Base-by-base conservation (phyloP, 2,888 invertebrate species). In the Drosophila birchii region DNA sequence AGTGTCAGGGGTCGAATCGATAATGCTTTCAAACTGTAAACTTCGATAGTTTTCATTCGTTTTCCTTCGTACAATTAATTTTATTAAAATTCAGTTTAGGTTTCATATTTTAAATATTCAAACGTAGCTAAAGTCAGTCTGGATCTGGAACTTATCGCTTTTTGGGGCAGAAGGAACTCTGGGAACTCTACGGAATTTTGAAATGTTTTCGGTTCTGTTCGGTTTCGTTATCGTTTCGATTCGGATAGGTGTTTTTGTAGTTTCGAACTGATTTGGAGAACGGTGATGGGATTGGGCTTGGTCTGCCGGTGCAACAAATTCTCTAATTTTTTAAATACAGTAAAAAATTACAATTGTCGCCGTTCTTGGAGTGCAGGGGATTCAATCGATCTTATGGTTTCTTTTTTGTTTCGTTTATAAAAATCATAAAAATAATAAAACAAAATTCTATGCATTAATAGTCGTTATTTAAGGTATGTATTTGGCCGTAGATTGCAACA, bases 401-500 rank as follows among this genome's bases (percentile, higher is more conserved):
- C 26, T 11, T 29, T 47, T 47, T 29, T 51, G 57, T 63, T 66
- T 75, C 59, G 56, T 61, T 73, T 77, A 57, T 72, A 75, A 75
- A 75, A 75, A 75, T 75, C 55, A 72, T 72, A 75, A 72, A 72
- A 66, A 75, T 71, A 47, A 71, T 78, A 75, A 70, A 72, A 63
- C 71, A 78, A 78, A 80, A 76, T 75, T 86, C 86, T 88, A 83
- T 83, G 86, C 85, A 84, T 84, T 79, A 86, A 82, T 82, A 82
- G 75, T 85, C 78, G 87, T 87, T 86, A 91, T 86, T 81, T 91
- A 90, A 86, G 89, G 91, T 90, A 91, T 90, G 86, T 91, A 90
- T 90, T 91, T 90, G 91, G 91, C 91, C 90, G 91, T 91, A 91
- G 91, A 91, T 91, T 91, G 91, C 90, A 91, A 90, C 86, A 91